A percentile compares a stretch with the other conserved stretches of the same genome.
phyloP scores from a whole-genome alignment of 1,140 invertebrate species.

The Riptortus pedestris region DNA sequence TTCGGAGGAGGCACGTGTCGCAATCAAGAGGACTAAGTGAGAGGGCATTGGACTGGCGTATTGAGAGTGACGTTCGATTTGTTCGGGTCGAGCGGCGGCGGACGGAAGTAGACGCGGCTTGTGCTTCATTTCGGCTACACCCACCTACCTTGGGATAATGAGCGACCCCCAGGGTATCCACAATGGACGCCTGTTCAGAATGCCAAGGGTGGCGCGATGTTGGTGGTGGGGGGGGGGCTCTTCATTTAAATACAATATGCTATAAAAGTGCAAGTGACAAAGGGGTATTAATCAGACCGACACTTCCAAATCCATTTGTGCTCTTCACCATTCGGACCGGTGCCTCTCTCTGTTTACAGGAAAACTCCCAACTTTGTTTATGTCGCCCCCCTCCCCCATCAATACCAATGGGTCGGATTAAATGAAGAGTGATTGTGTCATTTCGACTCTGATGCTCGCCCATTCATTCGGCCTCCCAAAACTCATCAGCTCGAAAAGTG shows the following conservation, averaged over 20 bases:
- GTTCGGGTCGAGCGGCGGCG: background rate
- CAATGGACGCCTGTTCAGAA: slow-evolving; percentile 8
- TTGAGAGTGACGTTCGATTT: slow-evolving; percentile 1
- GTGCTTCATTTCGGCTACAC: background rate
- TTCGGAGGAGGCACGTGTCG: too few species aligned
- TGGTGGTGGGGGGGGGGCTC: background rate
- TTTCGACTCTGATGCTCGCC: background rate
- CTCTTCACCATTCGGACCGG: background rate
- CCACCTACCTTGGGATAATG: background rate
- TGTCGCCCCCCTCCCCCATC: too few species aligned
- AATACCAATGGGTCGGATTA: background rate
- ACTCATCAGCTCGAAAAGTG: background rate
- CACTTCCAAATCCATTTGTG: slow-evolving; percentile 16
- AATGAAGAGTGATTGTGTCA: background rate
- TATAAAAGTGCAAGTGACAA: slow-evolving; percentile 18
- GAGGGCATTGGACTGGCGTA: too few species aligned
- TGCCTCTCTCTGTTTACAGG: background rate
- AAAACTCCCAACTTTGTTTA: background rate
- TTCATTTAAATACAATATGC: slow-evolving; percentile 19
- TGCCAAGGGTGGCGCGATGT: too few species aligned
- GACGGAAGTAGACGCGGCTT: background rate
- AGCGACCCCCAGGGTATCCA: background rate
- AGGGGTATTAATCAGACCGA: slow-evolving; percentile 15
- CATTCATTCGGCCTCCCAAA: background rate
- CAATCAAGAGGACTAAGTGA: too few species aligned